Base-by-base conservation (phyloP, 2,113 vertebrate genomes). In the Lamprotornis superbus region DNA sequence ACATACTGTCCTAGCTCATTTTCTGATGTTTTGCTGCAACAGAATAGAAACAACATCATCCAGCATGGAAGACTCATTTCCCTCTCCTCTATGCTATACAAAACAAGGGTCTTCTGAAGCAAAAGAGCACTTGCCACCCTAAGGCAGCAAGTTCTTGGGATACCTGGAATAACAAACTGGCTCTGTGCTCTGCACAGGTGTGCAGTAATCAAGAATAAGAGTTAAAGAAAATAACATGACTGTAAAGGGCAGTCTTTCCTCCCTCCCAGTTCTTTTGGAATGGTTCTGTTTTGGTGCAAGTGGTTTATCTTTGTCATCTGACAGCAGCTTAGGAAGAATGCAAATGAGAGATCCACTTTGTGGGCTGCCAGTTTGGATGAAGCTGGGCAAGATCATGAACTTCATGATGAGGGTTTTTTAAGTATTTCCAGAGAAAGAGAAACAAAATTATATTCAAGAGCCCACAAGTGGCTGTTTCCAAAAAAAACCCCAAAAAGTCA, bases 271-370 rank as follows among this genome's bases (percentile, higher is more conserved):
- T 93, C 83, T 91, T 93, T 94, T 93, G 95, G 89, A 95, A 92
- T 79, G 71, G 37, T 87, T 79, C 22, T 37, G 75, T 83, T 83
- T 77, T 96, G 95, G 95, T 97, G 92, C 88, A 68, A 92, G 87
- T 93, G 94, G 83, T 93, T 87, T 92, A 75, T 71, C 76, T 90
- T 87, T 82, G 79, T 84, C 60, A 81, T 53, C 28, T 59, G 83
- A 90, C 59, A 95, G 89, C 77, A 95, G 94, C 83, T 88, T 80
- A 65, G 63, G 44, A 95, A 83, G 30, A 94, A 67, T 14, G 17
- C 44, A 4, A 69, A 60, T 71, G 55, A 93, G 92, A 75, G 37
- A 91, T 49, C 85, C 50, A 46, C 85, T 61, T 80, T 3, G 88
- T 93, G 93, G 93, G 96, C 88, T 96, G 93, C 80, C 84, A 79